phyloP scores from a whole-genome alignment of 2,888 invertebrate species.

The Scelioninae gen. 1 region DNA sequence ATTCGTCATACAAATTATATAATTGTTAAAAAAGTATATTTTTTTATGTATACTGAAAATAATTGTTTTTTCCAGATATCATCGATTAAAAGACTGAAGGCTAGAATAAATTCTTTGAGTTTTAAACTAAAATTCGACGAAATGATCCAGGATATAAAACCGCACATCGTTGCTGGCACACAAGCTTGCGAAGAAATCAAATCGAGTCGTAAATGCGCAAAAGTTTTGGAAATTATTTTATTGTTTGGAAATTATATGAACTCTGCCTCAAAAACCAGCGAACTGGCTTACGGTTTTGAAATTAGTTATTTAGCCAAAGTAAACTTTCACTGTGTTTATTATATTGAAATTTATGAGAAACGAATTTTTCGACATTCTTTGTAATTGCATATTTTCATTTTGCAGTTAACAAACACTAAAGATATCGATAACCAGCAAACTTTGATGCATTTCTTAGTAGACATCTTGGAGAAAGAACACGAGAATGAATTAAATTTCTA shows the following conservation, averaged over 20 bases:
- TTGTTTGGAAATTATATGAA: constrained; percentile 98
- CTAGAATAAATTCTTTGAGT: constrained; percentile 94
- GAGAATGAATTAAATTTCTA: no score
- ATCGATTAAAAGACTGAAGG: constrained; percentile 93
- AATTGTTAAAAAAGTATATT: no score
- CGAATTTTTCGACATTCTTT: no score
- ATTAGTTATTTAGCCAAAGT: constrained; percentile 98
- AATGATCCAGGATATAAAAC: constrained; percentile 93
- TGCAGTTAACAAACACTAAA: constrained; percentile 93
- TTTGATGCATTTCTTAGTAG: constrained; percentile 95
- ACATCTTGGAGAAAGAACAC: constrained; percentile 94
- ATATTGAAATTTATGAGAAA: no score
- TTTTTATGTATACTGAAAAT: no score
- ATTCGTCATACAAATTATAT: no score
- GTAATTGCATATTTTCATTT: constrained; percentile 35
- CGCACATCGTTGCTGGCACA: constrained; percentile 96
- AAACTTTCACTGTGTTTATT: not conserved
- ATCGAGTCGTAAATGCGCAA: constrained; percentile 94
- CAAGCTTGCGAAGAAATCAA: constrained; percentile 98
- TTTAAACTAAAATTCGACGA: constrained; percentile 95
- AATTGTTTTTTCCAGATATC: constrained; percentile 87
- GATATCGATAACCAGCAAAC: constrained; percentile 96
- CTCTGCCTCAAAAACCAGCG: constrained; percentile 96
- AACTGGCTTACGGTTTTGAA: constrained; percentile 97
- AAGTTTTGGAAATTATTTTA: constrained; percentile 94